Evolutionary conservation across 1,140 invertebrate genomes (phyloP).

Genomic region (Ceratina japonica): DNA sequence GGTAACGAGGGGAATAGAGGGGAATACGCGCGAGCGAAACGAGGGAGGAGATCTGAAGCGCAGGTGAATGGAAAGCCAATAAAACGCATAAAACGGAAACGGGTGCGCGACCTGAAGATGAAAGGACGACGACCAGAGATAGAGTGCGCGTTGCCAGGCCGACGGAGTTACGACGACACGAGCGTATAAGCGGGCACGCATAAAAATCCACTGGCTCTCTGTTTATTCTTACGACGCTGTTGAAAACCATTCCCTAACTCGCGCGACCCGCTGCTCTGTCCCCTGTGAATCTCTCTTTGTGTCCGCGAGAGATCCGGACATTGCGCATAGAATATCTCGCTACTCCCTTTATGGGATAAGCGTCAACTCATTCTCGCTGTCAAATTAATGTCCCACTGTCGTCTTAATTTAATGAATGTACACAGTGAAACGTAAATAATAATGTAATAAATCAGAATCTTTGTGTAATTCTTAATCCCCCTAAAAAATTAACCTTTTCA

Average conservation of each 20-base stretch:
- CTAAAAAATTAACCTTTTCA: too few species aligned
- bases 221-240: slow-evolving; percentile 17
- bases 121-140: slow-evolving; percentile 22
- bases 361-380: too few species aligned
- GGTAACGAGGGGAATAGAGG: slow-evolving; percentile 20
- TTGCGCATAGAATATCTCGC: too few species aligned
- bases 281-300: background rate
- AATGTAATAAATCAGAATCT: too few species aligned
- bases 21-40: slow-evolving; percentile 1
- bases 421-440: too few species aligned
- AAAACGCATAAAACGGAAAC: slow-evolving; percentile 45
- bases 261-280: background rate
- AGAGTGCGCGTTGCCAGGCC: background rate
- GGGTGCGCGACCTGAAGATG: slow-evolving; percentile 34
- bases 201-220: slow-evolving; percentile 2
- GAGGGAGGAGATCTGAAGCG: slow-evolving; percentile 1
- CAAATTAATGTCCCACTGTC: too few species aligned
- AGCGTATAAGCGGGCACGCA: background rate
- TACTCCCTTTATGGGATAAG: too few species aligned
- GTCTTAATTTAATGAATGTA: too few species aligned
- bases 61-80: slow-evolving; percentile 38
- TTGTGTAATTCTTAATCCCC: too few species aligned
- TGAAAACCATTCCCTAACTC: slow-evolving; percentile 2
- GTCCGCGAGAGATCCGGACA: too few species aligned
- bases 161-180: background rate